Evolutionary conservation across 2,113 vertebrate genomes (phyloP).

Genomic region (Lamprotornis superbus): DNA sequence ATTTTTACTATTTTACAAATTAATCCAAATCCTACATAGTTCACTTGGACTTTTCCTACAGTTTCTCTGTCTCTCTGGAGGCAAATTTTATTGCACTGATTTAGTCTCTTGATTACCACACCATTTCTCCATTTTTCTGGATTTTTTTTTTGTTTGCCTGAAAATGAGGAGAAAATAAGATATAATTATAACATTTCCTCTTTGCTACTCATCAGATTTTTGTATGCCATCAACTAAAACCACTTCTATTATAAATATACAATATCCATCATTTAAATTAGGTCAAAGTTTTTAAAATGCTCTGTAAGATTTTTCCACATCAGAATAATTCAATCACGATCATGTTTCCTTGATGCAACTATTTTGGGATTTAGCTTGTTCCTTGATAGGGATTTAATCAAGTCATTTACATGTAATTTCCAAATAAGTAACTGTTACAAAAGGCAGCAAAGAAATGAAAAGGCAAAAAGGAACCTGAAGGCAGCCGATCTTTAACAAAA

Average conservation of each 20-base stretch:
- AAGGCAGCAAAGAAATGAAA: not conserved
- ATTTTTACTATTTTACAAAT: not conserved
- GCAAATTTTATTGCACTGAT: not conserved
- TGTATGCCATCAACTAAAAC: not conserved
- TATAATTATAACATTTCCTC: not conserved
- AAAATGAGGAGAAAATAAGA: not conserved
- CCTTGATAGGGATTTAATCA: conserved; percentile 58
- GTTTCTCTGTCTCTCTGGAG: not conserved
- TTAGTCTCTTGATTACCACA: not conserved
- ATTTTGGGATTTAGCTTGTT: conserved; percentile 51
- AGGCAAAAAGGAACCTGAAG: not conserved
- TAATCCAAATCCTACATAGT: not conserved
- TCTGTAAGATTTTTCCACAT: conserved; percentile 15
- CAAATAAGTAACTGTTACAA: not conserved
- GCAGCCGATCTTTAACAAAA: not conserved
- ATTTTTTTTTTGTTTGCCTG: rapidly evolving
- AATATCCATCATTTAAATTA: conserved; percentile 1
- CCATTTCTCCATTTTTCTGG: not conserved
- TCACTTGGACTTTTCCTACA: not conserved
- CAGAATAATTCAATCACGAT: conserved; percentile 29
- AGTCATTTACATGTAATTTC: conserved; percentile 58
- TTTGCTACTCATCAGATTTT: conserved; percentile 3
- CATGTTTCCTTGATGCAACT: conserved; percentile 28
- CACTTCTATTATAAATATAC: not conserved
- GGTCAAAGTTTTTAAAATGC: conserved; percentile 28